Evolutionary conservation across 2,888 invertebrate genomes (phyloP), one percentile per base, ranked within the genome.

Genomic region (Ernsta delagoae): DNA sequence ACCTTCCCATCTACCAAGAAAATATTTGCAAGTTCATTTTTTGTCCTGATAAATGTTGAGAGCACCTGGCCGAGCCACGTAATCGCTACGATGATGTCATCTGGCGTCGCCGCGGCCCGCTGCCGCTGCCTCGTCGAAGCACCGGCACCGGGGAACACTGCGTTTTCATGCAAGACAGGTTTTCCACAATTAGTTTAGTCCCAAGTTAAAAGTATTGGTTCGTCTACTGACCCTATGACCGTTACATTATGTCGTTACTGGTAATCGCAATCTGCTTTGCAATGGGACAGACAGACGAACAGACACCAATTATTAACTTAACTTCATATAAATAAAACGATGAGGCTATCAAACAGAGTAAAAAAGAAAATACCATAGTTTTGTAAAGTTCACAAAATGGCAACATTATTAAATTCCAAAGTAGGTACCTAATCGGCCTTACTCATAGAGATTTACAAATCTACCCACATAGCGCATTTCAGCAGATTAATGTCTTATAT

Each of bases 71-170:
- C 84, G 84, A 62, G 76, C 83, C 83, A 86, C 85, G 88, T 83
- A 83, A 83, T 77, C 77, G 75, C 80, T 79, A 77, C 79, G 78
- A 78, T 83, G 88, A 24, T 24, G 89, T 90, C 91, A 91, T 81
- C 83, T 73, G 73, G 73, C 74, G 73, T 72, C 75, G 74, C 75
- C 66, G 66, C 73, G 78, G 71, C 71, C 76, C 74, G 41, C 41
- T 11, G 73, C 71, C 12, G 12, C 48, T 48, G 48, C 48, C 5
- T 5, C 12, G 12, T 12, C 48, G 48, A 48, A 12, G 31, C 31
- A 31, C 31, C 31, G 31, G 48, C 6, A 6, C 48, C 59, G 54
- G 59, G 66, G 60, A 66, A 60, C 60, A 60, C 66, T 66, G 34
- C 9, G 12, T 4, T 39, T 39, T 7, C 39, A 7, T 7, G 1